Evolutionary conservation across 1,140 invertebrate genomes (phyloP).

Genomic region (Copidosoma floridanum): DNA sequence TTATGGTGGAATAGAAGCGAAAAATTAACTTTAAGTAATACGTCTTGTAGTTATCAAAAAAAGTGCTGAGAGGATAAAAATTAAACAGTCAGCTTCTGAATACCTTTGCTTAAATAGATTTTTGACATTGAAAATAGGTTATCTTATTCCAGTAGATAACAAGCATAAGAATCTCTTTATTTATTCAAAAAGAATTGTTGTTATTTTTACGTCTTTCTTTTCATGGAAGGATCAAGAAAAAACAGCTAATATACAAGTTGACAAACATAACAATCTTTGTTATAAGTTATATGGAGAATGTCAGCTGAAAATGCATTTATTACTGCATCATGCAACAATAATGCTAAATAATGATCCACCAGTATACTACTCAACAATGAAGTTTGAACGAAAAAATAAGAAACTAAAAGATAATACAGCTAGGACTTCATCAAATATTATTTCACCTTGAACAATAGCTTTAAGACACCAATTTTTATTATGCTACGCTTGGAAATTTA

Average conservation of each 20-base stretch:
- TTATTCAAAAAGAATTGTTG: neutral
- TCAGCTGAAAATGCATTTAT: neutral
- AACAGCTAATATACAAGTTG: neutral
- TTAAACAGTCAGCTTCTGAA: constrained; percentile 16
- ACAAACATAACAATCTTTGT: neutral
- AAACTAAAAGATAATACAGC: neutral
- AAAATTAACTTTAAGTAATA: neutral
- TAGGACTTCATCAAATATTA: neutral
- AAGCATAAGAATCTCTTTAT: neutral
- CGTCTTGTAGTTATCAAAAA: neutral
- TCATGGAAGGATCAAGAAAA: neutral
- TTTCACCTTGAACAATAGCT: neutral
- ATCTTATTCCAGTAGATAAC: constrained; percentile 3
- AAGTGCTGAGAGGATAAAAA: neutral
- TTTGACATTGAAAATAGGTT: constrained; percentile 10
- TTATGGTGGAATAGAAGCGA: neutral
- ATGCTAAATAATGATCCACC: neutral
- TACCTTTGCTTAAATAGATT: constrained; percentile 5
- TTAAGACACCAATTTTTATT: neutral
- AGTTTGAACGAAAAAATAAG: neutral
- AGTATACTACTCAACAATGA: neutral
- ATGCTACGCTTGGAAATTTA: neutral
- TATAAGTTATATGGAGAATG: neutral
- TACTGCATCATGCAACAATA: neutral
- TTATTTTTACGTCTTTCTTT: neutral